phyloP scores from a whole-genome alignment of 2,888 invertebrate genomes.

The Drepana falcataria region DNA sequence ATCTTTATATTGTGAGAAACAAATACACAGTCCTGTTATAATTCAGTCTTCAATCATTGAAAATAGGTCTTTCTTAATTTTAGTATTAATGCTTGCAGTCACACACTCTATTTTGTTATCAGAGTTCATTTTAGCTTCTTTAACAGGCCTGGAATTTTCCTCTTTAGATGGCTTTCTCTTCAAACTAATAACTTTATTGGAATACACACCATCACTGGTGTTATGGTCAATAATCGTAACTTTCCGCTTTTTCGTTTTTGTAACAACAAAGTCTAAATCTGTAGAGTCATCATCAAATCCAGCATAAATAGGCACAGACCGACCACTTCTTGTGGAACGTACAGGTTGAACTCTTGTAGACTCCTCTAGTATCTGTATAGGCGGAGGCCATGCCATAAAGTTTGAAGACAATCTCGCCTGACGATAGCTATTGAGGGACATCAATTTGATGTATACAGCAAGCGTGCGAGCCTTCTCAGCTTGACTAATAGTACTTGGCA shows the following conservation, averaged over 20 bases:
- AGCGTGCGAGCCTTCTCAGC: slow-evolving; percentile 63
- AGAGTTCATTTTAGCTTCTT: slow-evolving; percentile 44
- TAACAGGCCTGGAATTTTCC: slow-evolving; percentile 46
- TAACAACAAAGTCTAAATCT: slow-evolving; percentile 59
- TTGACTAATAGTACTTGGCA: slow-evolving; percentile 50
- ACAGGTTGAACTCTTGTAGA: slow-evolving; percentile 53
- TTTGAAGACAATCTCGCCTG: slow-evolving; percentile 58
- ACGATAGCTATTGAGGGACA: slow-evolving; percentile 63
- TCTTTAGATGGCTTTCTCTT: slow-evolving; percentile 63
- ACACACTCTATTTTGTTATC: slow-evolving; percentile 24
- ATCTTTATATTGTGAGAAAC: no score
- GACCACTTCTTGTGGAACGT: slow-evolving; percentile 65
- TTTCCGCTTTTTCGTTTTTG: slow-evolving; percentile 63
- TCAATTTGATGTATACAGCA: slow-evolving; percentile 64
- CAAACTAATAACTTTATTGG: slow-evolving; percentile 56
- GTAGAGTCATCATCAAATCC: slow-evolving; percentile 69
- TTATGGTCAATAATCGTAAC: slow-evolving; percentile 49
- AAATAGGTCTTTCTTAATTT: slow-evolving; percentile 39
- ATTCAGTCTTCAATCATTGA: slow-evolving; percentile 51
- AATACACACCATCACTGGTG: slow-evolving; percentile 39
- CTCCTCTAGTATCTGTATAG: slow-evolving; percentile 65
- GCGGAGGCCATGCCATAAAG: slow-evolving; percentile 63
- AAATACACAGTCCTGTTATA: no score
- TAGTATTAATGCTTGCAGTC: slow-evolving; percentile 26
- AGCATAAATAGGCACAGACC: slow-evolving; percentile 62